Conservation (phyloP, 1,140 invertebrate genomes). For the Leptoteleia sp. region DNA sequence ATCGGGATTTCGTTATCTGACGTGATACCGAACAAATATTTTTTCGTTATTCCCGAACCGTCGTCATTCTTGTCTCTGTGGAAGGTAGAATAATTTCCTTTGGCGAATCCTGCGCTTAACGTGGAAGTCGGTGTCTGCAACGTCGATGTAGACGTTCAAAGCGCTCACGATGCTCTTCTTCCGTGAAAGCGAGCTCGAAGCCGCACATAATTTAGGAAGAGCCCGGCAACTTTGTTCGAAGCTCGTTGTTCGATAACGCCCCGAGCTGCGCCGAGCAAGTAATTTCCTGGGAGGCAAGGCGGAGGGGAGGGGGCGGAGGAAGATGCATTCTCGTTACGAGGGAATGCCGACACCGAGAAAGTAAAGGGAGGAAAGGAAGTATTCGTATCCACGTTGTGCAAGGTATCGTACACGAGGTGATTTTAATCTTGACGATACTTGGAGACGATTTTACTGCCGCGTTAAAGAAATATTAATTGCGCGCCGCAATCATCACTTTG, state of each 20-base stretch:
- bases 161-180: conserved; percentile 67
- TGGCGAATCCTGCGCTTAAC: conserved; percentile 63
- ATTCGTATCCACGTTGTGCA: conserved; percentile 58
- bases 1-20: conserved; percentile 10
- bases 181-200: conserved; percentile 68
- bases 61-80: conserved; percentile 62
- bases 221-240: conserved; percentile 69
- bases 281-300: conserved; percentile 67
- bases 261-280: conserved; percentile 68
- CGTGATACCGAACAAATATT: conserved; percentile 23
- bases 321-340: conserved; percentile 70
- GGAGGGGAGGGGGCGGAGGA: conserved; percentile 47
- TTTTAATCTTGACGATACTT: conserved; percentile 67
- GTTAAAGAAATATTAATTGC: conserved; percentile 67
- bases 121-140: conserved; percentile 61
- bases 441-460: conserved; percentile 62
- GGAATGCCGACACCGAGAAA: conserved; percentile 68
- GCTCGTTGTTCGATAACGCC: conserved; percentile 70
- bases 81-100: conserved; percentile 67
- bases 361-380: conserved; percentile 67
- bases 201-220: conserved; percentile 69
- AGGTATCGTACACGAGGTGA: conserved; percentile 60
- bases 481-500: conserved; percentile 46
- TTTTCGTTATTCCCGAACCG: conserved; percentile 49
- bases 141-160: conserved; percentile 67